Conservation (phyloP, 1,140 invertebrate species). For the Drosophila repleta region DNA sequence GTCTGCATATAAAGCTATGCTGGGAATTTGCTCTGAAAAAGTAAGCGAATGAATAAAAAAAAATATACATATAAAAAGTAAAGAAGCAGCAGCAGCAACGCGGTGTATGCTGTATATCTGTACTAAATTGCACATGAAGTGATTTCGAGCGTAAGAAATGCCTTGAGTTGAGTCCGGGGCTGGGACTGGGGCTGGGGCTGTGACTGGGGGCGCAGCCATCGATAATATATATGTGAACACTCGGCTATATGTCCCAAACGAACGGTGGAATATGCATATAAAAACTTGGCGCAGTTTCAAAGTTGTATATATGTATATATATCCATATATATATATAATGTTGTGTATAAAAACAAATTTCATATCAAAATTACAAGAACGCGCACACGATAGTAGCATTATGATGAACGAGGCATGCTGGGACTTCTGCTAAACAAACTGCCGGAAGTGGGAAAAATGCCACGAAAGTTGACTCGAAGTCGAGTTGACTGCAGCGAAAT, state of each 20-base stretch:
- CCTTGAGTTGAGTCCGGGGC: constrained; percentile 18
- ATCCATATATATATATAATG: constrained; percentile 7
- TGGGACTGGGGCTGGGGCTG: not conserved
- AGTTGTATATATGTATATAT: constrained; percentile 32
- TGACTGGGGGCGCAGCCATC: constrained; percentile 42
- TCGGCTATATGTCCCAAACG: constrained; percentile 2
- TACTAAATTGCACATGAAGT: constrained; percentile 79
- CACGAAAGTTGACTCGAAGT: constrained; percentile 32
- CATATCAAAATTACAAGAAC: constrained; percentile 75
- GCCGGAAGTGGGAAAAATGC: constrained; percentile 63
- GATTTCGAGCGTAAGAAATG: constrained; percentile 80
- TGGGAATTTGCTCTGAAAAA: constrained; percentile 63
- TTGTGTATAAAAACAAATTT: constrained; percentile 44
- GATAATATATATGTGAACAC: constrained; percentile 49
- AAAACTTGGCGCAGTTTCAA: constrained; percentile 80
- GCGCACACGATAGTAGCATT: constrained; percentile 40
- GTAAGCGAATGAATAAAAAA: constrained; percentile 32
- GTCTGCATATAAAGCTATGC: constrained; percentile 64
- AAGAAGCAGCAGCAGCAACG: constrained; percentile 22
- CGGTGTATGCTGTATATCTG: constrained; percentile 54
- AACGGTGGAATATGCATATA: constrained; percentile 59
- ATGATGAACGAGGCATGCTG: constrained; percentile 63
- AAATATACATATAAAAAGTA: not conserved
- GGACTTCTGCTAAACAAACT: constrained; percentile 47
- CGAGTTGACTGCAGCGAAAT: constrained; percentile 39